Evolutionary conservation across 2,888 invertebrate species (phyloP).

Genomic region (Nesidiocoris tenuis): DNA sequence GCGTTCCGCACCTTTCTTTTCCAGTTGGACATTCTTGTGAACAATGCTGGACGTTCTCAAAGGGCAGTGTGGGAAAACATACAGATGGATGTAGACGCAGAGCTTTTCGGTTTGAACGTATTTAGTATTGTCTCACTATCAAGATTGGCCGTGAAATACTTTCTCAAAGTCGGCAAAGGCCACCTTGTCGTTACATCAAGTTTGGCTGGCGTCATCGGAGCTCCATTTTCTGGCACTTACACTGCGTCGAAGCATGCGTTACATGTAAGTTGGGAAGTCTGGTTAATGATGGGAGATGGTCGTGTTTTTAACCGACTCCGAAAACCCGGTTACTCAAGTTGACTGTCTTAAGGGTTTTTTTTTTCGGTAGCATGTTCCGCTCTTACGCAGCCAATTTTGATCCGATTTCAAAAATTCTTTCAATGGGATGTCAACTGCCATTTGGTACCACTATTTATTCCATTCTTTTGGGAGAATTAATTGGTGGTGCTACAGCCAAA

Average conservation of each 20-base stretch:
- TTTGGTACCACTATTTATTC: too few species aligned
- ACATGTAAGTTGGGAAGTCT: constrained; percentile 63
- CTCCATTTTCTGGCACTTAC: constrained; percentile 69
- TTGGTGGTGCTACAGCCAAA: too few species aligned
- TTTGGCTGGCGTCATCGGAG: constrained; percentile 67
- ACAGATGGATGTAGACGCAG: constrained; percentile 67
- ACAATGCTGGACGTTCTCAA: constrained; percentile 80
- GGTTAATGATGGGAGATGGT: too few species aligned
- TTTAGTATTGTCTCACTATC: constrained; percentile 70
- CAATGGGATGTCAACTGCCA: too few species aligned
- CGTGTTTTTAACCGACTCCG: background rate
- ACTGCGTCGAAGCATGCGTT: constrained; percentile 74
- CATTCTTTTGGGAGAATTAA: too few species aligned
- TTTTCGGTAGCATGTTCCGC: too few species aligned
- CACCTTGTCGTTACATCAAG: constrained; percentile 76
- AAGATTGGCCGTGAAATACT: constrained; percentile 68
- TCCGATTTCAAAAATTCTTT: too few species aligned
- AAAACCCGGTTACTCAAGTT: too few species aligned
- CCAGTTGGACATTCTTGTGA: constrained; percentile 72
- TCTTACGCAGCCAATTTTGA: too few species aligned
- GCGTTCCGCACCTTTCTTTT: too few species aligned
- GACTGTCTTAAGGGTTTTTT: too few species aligned
- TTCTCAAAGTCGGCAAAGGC: constrained; percentile 59
- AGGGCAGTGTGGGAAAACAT: constrained; percentile 71
- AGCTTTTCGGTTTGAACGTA: constrained; percentile 76